Evolutionary conservation across 2,888 invertebrate species (phyloP).

Genomic region (Coenonympha glycerion): DNA sequence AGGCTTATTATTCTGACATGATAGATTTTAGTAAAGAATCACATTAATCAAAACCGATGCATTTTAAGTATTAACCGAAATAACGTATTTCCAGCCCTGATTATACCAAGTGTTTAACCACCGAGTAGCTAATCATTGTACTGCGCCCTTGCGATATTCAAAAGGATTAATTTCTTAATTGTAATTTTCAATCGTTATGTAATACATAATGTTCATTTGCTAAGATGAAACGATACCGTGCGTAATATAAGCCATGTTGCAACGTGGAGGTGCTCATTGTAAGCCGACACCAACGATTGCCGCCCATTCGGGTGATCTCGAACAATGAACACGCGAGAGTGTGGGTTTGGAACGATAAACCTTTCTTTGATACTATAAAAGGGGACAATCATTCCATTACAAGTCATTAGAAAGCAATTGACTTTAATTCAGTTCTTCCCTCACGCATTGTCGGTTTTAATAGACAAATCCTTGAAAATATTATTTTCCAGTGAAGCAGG

Average conservation of each 20-base stretch:
- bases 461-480: conserved; percentile 9
- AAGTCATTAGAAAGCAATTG: conserved; percentile 31
- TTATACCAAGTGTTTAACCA: no score
- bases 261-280: conserved; percentile 13
- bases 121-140: no score
- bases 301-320: conserved; percentile 16
- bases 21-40: no score
- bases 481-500: no score
- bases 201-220: not conserved
- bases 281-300: conserved; percentile 17
- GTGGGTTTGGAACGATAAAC: conserved; percentile 21
- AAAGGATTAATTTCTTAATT: no score
- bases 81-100: no score
- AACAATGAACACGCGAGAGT: conserved; percentile 24
- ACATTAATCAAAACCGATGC: no score
- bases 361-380: conserved; percentile 25
- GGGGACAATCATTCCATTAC: conserved; percentile 30
- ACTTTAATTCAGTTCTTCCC: conserved; percentile 26
- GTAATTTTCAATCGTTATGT: no score
- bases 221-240: not conserved
- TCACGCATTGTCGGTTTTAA: conserved; percentile 11
- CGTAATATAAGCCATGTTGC: not conserved
- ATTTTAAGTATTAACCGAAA: no score
- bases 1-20: no score
- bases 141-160: no score